These are phyloP conservation scores for Stegodyphus mimosarum DNA, from an alignment of 1,140 invertebrate genomes.

Conservation along the genomic window DNA sequence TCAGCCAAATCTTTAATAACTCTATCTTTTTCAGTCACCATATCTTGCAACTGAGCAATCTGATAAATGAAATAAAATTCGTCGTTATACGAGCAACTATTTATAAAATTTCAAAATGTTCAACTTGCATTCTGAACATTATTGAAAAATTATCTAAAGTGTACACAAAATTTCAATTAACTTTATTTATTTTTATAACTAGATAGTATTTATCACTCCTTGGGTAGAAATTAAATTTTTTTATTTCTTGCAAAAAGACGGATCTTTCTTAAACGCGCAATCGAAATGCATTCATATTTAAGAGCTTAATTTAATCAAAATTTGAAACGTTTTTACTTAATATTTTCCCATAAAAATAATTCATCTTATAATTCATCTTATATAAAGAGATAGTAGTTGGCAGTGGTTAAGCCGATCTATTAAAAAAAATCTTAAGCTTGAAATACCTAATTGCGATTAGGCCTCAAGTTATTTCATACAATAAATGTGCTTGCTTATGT, in stretches of 20 bases:
- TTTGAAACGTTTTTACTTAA: too few relatives aligned
- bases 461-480: too few relatives aligned
- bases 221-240: not conserved
- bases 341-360: too few relatives aligned
- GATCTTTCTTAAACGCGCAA: too few relatives aligned
- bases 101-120: not conserved
- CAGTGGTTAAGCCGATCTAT: too few relatives aligned
- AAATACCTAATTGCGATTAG: too few relatives aligned
- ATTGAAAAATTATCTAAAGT: not conserved
- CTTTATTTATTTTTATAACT: not conserved
- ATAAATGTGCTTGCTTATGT: too few relatives aligned
- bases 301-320: too few relatives aligned
- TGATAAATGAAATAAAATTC: conserved; percentile 57
- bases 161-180: not conserved
- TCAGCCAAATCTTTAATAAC: conserved; percentile 86
- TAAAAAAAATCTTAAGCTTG: too few relatives aligned
- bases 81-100: not conserved
- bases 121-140: not conserved
- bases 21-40: conserved; percentile 86
- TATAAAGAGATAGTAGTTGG: too few relatives aligned
- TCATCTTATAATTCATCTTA: too few relatives aligned
- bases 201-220: not conserved
- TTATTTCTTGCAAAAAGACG: not conserved
- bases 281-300: too few relatives aligned
- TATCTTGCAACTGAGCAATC: conserved; percentile 86